phyloP scores from a whole-genome alignment of 2,888 invertebrate genomes.

The Galerucella nymphaeae region DNA sequence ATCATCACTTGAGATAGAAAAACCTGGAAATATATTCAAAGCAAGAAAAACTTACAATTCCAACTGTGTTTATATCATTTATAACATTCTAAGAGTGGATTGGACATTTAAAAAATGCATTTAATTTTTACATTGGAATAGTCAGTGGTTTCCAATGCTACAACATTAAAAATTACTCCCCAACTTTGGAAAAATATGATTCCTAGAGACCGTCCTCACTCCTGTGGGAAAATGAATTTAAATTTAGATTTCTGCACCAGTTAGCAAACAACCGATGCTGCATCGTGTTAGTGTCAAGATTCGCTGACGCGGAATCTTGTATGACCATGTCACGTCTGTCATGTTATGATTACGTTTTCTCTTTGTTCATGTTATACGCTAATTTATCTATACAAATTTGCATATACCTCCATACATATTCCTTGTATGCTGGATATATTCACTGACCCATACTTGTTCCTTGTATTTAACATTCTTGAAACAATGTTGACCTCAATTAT shows the following conservation, averaged over 20 bases:
- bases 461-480: background rate
- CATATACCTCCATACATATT: slow-evolving; percentile 1
- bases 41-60: no score
- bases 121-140: no score
- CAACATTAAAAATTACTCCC: no score
- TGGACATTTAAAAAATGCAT: no score
- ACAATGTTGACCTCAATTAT: no score
- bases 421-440: background rate
- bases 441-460: background rate
- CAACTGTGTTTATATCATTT: no score
- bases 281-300: slow-evolving; percentile 9
- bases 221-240: background rate
- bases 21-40: no score
- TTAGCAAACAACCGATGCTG: slow-evolving; percentile 4
- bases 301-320: slow-evolving; percentile 14
- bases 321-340: slow-evolving; percentile 6
- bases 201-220: background rate
- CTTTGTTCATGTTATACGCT: background rate
- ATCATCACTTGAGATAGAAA: no score
- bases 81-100: no score
- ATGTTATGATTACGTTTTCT: slow-evolving; percentile 15
- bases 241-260: slow-evolving; percentile 12
- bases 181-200: background rate
- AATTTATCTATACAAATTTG: slow-evolving; percentile 11
- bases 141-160: no score